Conservation (phyloP, 2,888 invertebrate species). For the Lottia scabra region DNA sequence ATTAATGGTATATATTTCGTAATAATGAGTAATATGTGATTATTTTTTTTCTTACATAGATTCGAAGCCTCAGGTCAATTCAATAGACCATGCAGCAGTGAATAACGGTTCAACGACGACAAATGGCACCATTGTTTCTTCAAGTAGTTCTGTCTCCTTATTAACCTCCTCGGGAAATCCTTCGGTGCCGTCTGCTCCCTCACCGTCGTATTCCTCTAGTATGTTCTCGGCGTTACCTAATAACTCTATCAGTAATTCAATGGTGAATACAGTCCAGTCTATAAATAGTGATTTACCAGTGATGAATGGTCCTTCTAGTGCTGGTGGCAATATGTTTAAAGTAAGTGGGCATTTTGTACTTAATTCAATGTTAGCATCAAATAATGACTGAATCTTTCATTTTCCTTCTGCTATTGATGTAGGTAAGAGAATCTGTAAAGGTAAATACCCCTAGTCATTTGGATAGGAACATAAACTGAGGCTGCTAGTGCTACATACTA, state of each 20-base stretch:
- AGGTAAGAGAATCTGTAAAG: too few species aligned
- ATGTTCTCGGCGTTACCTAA: slow-evolving; percentile 45
- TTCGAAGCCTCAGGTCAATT: slow-evolving; percentile 60
- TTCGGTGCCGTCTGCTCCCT: slow-evolving; percentile 73
- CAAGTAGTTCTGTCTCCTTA: slow-evolving; percentile 57
- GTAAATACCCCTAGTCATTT: too few species aligned
- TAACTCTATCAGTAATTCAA: slow-evolving; percentile 29
- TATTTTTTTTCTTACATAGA: slow-evolving; percentile 46
- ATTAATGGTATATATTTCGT: too few species aligned
- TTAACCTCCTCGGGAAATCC: slow-evolving; percentile 66
- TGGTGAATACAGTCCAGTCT: slow-evolving; percentile 23
- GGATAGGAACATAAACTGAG: too few species aligned
- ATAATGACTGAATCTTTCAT: too few species aligned
- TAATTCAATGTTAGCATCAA: too few species aligned
- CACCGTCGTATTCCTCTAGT: slow-evolving; percentile 61
- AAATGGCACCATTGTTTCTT: slow-evolving; percentile 56
- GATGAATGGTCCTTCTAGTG: slow-evolving; percentile 72
- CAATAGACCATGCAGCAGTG: slow-evolving; percentile 56
- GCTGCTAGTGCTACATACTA: too few species aligned
- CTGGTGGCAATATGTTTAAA: slow-evolving; percentile 39
- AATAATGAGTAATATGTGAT: too few species aligned
- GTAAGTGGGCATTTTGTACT: background rate
- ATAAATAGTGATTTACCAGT: slow-evolving; percentile 45
- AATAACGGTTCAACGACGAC: slow-evolving; percentile 61
- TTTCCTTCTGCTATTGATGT: too few species aligned